Evolutionary conservation across 2,113 vertebrate genomes (phyloP), one percentile per base, ranked within the genome.

Genomic region (Madoqua kirkii): DNA sequence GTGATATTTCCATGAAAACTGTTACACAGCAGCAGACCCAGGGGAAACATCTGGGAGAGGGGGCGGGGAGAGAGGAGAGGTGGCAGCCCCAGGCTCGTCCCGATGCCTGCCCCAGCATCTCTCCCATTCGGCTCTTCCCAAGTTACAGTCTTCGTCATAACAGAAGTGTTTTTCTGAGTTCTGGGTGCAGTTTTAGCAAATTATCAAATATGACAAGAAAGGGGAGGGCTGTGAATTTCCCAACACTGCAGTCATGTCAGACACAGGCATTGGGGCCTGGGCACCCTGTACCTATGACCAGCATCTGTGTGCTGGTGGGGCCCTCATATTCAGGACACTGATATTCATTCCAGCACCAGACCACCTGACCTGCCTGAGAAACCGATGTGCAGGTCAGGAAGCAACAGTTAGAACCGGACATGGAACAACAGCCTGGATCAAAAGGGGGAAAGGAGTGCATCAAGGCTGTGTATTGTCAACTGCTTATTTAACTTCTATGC

Each of bases 391-490:
- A 36, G n/a, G 64, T 23, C n/a, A 71, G 8, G 64, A 71, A 36
- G n/a, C 19, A 71, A 36, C 19, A 36, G 64, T 23, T 36, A 71
- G n/a, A 36, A 71, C 9, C 4, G 0, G n/a, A 36, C n/a, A 36
- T 36, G n/a, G 64, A 71, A 36, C 16, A 9, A 67, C n/a, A 71
- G 64, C 5, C 64, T 71, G n/a, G 64, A 21, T 71, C 4, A 3
- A 71, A 71, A 36, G 17, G 10, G 64, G 33, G 64, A 71, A 71
- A 71, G 64, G 17, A 71, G 33, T 21, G 2, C 4, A 0, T 36
- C 64, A 11, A 67, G 64, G 64, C 33, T 36, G 33, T 36, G 11
- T 67, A 21, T 36, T 67, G 8, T 21, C 33, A 67, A 8, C 33
- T 36, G 33, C 31, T 67, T 67, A 67, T 67, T 67, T 67, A 67